Evolutionary conservation across 2,113 vertebrate genomes (phyloP).

Genomic region (Entelurus aequoreus): DNA sequence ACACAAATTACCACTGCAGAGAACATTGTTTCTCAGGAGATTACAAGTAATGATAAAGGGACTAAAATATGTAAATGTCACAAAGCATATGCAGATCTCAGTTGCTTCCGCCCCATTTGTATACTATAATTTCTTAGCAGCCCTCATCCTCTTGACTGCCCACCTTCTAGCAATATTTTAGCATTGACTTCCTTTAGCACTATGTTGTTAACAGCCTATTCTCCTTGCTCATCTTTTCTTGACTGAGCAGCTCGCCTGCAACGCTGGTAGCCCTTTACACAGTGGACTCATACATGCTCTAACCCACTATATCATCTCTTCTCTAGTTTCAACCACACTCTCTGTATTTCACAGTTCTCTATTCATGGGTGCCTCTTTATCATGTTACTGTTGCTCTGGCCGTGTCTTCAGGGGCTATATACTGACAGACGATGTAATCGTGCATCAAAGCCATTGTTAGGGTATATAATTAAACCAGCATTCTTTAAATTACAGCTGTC

Average conservation of each 20-base stretch:
- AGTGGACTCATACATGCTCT: constrained; percentile 19
- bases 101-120: neutral
- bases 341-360: constrained; percentile 30
- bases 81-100: neutral
- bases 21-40: neutral
- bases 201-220: constrained; percentile 55
- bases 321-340: constrained; percentile 31
- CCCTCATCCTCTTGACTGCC: constrained; percentile 4
- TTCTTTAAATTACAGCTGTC: constrained; percentile 35
- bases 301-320: constrained; percentile 27
- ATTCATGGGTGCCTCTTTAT: constrained; percentile 33
- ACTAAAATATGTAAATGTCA: neutral
- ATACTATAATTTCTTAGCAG: constrained; percentile 10
- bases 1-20: too few relatives aligned
- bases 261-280: constrained; percentile 61
- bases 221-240: constrained; percentile 58
- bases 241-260: constrained; percentile 51
- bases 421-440: constrained; percentile 37
- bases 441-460: constrained; percentile 8
- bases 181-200: constrained; percentile 44
- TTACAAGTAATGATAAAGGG: neutral
- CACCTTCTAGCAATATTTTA: constrained; percentile 39
- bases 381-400: constrained; percentile 17
- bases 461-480: neutral
- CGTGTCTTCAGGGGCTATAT: constrained; percentile 34